Base-by-base conservation (phyloP, 2,113 vertebrate genomes). In the Pantherophis guttatus region DNA sequence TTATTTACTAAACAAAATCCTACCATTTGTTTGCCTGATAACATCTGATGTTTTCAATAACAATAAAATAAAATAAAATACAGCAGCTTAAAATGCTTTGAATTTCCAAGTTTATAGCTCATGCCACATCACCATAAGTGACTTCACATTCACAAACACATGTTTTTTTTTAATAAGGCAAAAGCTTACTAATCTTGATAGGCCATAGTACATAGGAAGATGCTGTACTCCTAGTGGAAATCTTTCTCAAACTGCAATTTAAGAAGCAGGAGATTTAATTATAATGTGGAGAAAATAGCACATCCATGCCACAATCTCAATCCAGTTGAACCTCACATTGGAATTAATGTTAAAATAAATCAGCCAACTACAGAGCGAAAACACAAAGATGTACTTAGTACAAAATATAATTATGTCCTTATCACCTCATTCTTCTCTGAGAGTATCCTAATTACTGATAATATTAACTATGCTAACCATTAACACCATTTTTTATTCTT, bases 11-110 rank as follows among this genome's bases (percentile, higher is more conserved):
- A 1, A 50, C 2, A 19, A 55, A n/a, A 48, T 58, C 86, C 55
- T 89, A 89, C 52, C 86, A 62, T 58, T 90, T 58, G 10, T 87
- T 0, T 92, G 4, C 75, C 75, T 81, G 33, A 19, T 3, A 81
- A 81, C 90, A 86, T 75, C 75, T 58, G 21, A 44, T 87, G 4
- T n/a, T 87, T 26, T 65, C 6, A 87, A 6, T 86, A 86, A 39
- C 39, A 15, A 70, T 3, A 29, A 70, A 86, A 0, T 0, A 95
- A 81, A 21, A 29, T 21, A 89, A 50, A 50, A 50, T 8, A 90
- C 65, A 93, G 53, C 86, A 94, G 7, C 17, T 89, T 50, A 85
- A 94, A 29, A 86, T 91, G 55, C 65, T 75, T 94, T 95, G 94
- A 93, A 93, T 29, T 81, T 2, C 92, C 19, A n/a, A 6, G 0